Conservation (phyloP, 2,888 invertebrate species). For the Limnephilus auricula region DNA sequence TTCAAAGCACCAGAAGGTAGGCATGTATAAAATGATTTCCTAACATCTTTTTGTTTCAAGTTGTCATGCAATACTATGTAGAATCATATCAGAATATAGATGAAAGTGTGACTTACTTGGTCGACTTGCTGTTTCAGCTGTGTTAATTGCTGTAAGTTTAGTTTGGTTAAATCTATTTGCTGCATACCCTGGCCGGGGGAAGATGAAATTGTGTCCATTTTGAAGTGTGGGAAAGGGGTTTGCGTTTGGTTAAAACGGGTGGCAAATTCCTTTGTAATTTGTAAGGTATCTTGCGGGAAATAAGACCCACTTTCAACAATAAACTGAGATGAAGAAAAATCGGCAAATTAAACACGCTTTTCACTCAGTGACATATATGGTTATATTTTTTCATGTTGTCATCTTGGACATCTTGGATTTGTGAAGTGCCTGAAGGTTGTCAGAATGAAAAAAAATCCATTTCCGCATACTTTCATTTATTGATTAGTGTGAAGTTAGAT, state of each 20-base stretch:
- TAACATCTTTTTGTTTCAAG: neutral
- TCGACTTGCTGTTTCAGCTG: slow-evolving; percentile 92
- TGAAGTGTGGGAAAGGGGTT: neutral
- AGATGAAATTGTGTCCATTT: slow-evolving; percentile 67
- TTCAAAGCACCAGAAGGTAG: neutral
- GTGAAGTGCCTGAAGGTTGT: too few relatives aligned
- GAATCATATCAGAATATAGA: slow-evolving; percentile 58
- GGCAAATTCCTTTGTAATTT: neutral
- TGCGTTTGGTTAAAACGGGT: neutral
- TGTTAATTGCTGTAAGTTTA: slow-evolving; percentile 88
- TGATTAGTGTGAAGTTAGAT: too few relatives aligned
- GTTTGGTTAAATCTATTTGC: slow-evolving; percentile 88
- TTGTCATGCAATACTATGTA: slow-evolving; percentile 34
- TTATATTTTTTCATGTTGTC: neutral
- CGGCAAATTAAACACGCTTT: neutral
- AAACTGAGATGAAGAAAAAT: neutral
- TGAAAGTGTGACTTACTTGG: slow-evolving; percentile 77
- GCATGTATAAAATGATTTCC: neutral
- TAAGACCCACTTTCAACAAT: neutral
- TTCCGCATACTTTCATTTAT: too few relatives aligned
- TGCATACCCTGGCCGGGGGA: slow-evolving; percentile 83
- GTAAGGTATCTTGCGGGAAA: neutral
- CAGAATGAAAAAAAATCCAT: too few relatives aligned
- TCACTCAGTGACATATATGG: neutral
- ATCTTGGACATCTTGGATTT: too few relatives aligned